Percentiles rank a stretch among this genome's conserved stretches.
These are phyloP conservation scores for Tamandua tetradactyla DNA, from an alignment of 2,797 vertebrate genomes.

Conservation along the genomic window DNA sequence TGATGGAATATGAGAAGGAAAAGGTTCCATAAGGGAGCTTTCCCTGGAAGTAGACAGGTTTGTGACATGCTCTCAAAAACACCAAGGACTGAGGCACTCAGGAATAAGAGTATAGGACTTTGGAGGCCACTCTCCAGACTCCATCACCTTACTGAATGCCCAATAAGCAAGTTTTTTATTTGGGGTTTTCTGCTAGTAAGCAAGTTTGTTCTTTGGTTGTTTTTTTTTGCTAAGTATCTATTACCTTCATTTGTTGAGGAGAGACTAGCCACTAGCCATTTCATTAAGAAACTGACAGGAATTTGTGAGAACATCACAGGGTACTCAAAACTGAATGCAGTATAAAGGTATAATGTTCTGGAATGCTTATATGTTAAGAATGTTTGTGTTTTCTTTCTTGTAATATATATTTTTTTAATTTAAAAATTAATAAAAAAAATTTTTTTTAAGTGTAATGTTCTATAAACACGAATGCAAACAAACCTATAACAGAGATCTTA, in stretches of 20 bases:
- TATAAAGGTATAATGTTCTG: conserved; percentile 40
- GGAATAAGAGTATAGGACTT: neutral
- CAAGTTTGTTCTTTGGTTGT: too few species aligned
- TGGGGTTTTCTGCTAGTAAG: too few species aligned
- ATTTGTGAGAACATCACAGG: neutral
- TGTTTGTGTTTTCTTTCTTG: too few species aligned
- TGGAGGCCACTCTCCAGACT: neutral
- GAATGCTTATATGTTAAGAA: too few species aligned
- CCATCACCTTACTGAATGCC: neutral
- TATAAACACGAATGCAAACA: conserved; percentile 49
- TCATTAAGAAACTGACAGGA: conserved; percentile 8
- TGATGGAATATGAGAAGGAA: conserved; percentile 68
- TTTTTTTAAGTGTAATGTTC: too few species aligned
- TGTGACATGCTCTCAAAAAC: conserved; percentile 64
- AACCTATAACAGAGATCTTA: neutral
- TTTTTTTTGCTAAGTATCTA: neutral
- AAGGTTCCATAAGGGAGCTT: conserved; percentile 64
- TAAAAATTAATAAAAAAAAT: too few species aligned
- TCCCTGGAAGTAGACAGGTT: conserved; percentile 33
- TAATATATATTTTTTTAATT: too few species aligned
- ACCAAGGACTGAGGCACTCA: neutral
- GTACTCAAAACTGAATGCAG: conserved; percentile 24
- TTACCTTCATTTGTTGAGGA: neutral
- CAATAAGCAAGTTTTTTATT: neutral
- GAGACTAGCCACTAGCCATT: neutral